These are phyloP conservation scores for Apostichopus japonicus DNA, from an alignment of 35 echinoderm and acorn worm genomes.

Conservation along the genomic window DNA sequence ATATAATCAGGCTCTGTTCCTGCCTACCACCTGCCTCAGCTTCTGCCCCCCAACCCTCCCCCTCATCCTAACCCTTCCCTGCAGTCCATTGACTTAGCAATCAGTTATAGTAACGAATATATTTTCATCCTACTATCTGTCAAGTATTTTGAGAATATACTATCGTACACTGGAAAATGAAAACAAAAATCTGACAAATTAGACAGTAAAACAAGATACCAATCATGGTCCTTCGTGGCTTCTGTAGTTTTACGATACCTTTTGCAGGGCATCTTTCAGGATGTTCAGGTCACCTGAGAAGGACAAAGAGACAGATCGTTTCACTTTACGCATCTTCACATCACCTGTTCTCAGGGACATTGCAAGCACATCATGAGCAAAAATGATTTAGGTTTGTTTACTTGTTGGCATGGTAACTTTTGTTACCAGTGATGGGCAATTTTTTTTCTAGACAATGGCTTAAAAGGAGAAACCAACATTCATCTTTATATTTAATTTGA, in stretches of 20 bases:
- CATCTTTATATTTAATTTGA: too few relatives aligned
- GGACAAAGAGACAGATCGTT: not conserved
- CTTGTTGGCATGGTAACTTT: not conserved
- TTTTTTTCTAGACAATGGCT: not conserved
- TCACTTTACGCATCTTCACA: too few relatives aligned
- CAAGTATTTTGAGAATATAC: too few relatives aligned
- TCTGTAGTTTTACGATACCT: conserved; percentile 32
- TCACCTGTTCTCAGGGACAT: not conserved
- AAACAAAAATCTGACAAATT: not conserved
- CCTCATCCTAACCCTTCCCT: too few relatives aligned
- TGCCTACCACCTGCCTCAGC: too few relatives aligned
- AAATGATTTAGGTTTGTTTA: not conserved
- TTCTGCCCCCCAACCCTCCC: too few relatives aligned
- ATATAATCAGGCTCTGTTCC: too few relatives aligned
- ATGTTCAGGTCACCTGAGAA: conserved; percentile 72
- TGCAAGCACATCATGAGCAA: not conserved
- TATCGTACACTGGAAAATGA: too few relatives aligned
- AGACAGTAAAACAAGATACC: not conserved
- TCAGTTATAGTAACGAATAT: too few relatives aligned
- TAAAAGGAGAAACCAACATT: too few relatives aligned
- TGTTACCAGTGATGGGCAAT: not conserved
- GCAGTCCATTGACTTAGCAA: too few relatives aligned
- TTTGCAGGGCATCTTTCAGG: conserved; percentile 61
- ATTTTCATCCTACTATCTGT: too few relatives aligned
- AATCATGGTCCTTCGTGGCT: not conserved